These are phyloP conservation scores for Burhinus bistriatus DNA, from an alignment of 2,113 vertebrate species.

Conservation along the genomic window DNA sequence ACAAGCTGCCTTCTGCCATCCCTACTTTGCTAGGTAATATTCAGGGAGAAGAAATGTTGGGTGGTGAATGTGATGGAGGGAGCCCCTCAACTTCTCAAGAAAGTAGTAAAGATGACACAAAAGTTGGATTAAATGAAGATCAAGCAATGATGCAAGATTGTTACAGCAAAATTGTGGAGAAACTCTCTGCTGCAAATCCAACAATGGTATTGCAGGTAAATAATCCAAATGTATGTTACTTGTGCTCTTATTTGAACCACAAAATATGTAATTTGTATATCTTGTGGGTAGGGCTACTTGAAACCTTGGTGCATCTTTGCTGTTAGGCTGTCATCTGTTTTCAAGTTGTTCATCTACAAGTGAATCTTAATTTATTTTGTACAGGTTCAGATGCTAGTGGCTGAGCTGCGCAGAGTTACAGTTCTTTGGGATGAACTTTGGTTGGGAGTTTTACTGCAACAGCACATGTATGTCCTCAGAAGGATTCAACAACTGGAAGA, in stretches of 20 bases:
- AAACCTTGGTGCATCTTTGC: neutral
- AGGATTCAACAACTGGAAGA: slow-evolving; percentile 95
- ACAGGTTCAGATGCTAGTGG: slow-evolving; percentile 96
- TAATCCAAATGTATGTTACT: neutral
- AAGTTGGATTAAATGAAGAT: slow-evolving; percentile 89
- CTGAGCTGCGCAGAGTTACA: slow-evolving; percentile 93
- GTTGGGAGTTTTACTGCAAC: slow-evolving; percentile 93
- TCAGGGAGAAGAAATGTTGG: slow-evolving; percentile 86
- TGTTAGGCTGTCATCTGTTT: neutral
- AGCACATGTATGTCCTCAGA: slow-evolving; percentile 95
- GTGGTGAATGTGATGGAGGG: slow-evolving; percentile 81
- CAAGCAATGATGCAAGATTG: slow-evolving; percentile 99
- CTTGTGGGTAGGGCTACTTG: neutral
- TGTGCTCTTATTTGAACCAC: neutral
- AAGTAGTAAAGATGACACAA: slow-evolving; percentile 82
- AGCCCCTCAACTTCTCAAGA: slow-evolving; percentile 85
- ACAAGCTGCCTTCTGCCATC: slow-evolving; percentile 89
- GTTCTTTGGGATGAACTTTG: slow-evolving; percentile 98
- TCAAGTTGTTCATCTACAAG: neutral
- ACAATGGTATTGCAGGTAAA: slow-evolving; percentile 98
- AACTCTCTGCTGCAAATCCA: slow-evolving; percentile 91
- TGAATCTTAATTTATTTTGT: neutral
- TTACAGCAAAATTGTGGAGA: slow-evolving; percentile 99
- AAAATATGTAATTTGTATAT: fast-evolving
- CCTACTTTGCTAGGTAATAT: slow-evolving; percentile 93